Conservation (phyloP, 2,797 vertebrate species). For the Esox masquinongy region DNA sequence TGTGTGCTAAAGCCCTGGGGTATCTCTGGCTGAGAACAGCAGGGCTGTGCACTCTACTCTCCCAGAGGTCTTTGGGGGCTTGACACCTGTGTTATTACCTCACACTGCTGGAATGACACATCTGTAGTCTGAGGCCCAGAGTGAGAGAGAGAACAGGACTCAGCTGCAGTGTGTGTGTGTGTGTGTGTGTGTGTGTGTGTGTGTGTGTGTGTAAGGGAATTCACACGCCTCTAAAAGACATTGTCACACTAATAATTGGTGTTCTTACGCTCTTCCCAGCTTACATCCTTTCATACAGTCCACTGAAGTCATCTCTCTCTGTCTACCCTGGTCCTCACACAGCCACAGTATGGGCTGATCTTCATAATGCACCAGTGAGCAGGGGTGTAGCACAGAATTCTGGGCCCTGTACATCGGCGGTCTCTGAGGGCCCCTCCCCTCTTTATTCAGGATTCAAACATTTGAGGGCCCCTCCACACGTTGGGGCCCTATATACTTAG, state of each 20-base stretch:
- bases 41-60: slow-evolving; percentile 50
- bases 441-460: no score
- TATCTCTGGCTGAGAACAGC: slow-evolving; percentile 60
- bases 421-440: no score
- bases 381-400: no score
- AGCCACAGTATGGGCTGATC: slow-evolving; percentile 18
- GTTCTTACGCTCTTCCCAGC: slow-evolving; percentile 39
- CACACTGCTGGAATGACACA: slow-evolving; percentile 69
- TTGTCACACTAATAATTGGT: slow-evolving; percentile 43
- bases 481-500: no score
- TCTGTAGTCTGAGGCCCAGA: slow-evolving; percentile 49
- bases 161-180: slow-evolving; percentile 64
- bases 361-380: slow-evolving; percentile 11
- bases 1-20: slow-evolving; percentile 37
- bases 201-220: slow-evolving; percentile 31
- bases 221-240: slow-evolving; percentile 32
- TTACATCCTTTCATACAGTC: slow-evolving; percentile 12
- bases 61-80: slow-evolving; percentile 62
- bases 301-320: not conserved
- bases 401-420: no score
- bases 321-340: slow-evolving; percentile 15
- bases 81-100: slow-evolving; percentile 76
- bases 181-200: slow-evolving; percentile 35
- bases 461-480: no score
- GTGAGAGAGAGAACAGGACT: slow-evolving; percentile 53